phyloP scores from a whole-genome alignment of 2,888 invertebrate species.

The Hypena proboscidalis region DNA sequence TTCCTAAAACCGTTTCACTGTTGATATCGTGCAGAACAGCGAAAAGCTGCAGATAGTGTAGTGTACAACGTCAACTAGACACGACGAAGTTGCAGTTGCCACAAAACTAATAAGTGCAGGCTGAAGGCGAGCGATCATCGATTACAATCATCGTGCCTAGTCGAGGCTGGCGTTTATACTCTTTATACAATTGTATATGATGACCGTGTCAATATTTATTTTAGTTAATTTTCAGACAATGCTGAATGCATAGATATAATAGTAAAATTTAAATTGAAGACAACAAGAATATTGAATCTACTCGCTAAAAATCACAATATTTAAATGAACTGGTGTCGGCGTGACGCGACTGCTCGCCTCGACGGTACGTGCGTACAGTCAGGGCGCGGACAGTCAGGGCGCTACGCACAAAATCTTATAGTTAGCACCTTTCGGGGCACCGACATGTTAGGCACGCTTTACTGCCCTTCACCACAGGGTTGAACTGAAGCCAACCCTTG shows the following conservation, averaged over 20 bases:
- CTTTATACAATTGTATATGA: too few species aligned
- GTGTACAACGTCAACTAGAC: too few species aligned
- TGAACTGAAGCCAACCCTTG: too few species aligned
- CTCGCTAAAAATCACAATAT: slow-evolving; percentile 35
- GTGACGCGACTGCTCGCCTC: slow-evolving; percentile 1
- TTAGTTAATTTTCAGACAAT: slow-evolving; percentile 1
- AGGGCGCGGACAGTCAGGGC: slow-evolving; percentile 5
- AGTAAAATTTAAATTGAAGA: slow-evolving; percentile 36
- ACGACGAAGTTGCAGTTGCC: too few species aligned
- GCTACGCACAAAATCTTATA: slow-evolving; percentile 49
- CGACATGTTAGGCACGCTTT: neutral
- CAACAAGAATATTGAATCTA: slow-evolving; percentile 41
- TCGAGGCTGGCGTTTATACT: too few species aligned
- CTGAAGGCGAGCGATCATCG: too few species aligned
- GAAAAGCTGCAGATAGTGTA: too few species aligned
- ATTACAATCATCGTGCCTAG: too few species aligned
- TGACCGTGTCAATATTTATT: neutral
- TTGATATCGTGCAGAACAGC: neutral
- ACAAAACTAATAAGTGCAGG: too few species aligned
- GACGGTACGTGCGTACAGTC: neutral
- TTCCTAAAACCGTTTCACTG: slow-evolving; percentile 13
- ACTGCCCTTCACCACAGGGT: too few species aligned
- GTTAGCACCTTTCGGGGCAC: slow-evolving; percentile 51
- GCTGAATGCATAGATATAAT: slow-evolving; percentile 12
- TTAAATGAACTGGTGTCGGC: slow-evolving; percentile 11